Evolutionary conservation across 2,888 invertebrate species (phyloP).

Genomic region (Tachina lurida): DNA sequence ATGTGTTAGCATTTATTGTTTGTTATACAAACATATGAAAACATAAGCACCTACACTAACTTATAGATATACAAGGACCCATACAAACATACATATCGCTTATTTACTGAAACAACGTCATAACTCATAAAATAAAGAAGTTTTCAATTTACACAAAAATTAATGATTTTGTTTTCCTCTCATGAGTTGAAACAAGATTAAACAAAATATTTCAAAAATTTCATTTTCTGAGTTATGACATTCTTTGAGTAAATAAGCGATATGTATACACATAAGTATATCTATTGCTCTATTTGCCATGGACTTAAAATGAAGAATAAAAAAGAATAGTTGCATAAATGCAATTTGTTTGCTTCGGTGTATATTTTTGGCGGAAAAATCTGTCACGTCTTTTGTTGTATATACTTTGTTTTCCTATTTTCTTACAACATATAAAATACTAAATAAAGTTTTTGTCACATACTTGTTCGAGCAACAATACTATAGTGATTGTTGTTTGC

Average conservation of each 20-base stretch:
- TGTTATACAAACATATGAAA: too few relatives aligned
- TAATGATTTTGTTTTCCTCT: too few relatives aligned
- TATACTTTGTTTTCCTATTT: conserved; percentile 11
- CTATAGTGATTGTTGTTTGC: conserved; percentile 30
- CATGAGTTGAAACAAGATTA: too few relatives aligned
- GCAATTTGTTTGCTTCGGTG: conserved; percentile 29
- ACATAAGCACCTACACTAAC: not conserved
- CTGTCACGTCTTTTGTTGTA: conserved; percentile 54
- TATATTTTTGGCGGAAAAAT: conserved; percentile 64
- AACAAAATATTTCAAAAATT: too few relatives aligned
- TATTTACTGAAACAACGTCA: not conserved
- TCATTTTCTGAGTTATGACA: too few relatives aligned
- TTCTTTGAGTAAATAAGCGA: too few relatives aligned
- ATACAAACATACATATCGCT: not conserved
- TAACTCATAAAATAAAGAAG: too few relatives aligned
- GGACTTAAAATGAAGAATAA: not conserved
- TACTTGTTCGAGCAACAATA: conserved; percentile 32
- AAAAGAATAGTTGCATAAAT: conserved; percentile 19
- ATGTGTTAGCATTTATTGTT: conserved; percentile 30
- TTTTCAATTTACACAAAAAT: too few relatives aligned
- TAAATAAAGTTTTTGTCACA: conserved; percentile 59
- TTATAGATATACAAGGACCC: not conserved
- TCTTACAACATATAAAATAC: conserved; percentile 8
- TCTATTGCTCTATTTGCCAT: conserved; percentile 34
- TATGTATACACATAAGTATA: too few relatives aligned